Percentiles rank a stretch among this genome's conserved stretches.
Conservation (phyloP, 2,113 vertebrate genomes). For the Oreamnos americanus region DNA sequence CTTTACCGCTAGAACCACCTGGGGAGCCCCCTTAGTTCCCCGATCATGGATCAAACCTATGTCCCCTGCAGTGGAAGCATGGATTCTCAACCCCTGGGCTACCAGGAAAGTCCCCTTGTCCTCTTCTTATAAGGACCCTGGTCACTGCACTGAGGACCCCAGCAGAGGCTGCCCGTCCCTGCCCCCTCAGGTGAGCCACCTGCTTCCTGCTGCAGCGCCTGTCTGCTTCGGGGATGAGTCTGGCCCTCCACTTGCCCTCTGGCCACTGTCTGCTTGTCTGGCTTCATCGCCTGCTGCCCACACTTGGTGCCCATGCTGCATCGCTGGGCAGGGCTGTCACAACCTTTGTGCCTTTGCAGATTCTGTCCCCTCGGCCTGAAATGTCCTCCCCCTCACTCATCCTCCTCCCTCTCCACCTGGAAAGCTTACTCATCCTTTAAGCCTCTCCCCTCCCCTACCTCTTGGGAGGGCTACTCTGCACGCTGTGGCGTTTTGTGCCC, state of each 20-base stretch:
- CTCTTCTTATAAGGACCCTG: background rate
- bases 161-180: rapidly evolving
- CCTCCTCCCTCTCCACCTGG: background rate
- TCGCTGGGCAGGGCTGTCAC: background rate
- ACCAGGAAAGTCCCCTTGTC: background rate
- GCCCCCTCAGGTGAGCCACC: background rate
- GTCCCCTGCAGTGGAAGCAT: background rate
- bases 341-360: background rate
- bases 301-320: background rate
- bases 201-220: background rate
- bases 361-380: background rate
- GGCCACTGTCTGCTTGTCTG: background rate
- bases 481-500: background rate
- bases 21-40: background rate
- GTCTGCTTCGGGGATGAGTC: background rate
- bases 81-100: background rate
- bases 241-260: background rate
- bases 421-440: background rate
- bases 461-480: background rate
- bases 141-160: too few relatives aligned
- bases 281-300: background rate
- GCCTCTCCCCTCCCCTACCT: background rate
- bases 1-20: background rate
- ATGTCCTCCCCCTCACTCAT: background rate
- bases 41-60: rapidly evolving